phyloP scores from a whole-genome alignment of 2,888 invertebrate species.

The Cheilosia variabilis region DNA sequence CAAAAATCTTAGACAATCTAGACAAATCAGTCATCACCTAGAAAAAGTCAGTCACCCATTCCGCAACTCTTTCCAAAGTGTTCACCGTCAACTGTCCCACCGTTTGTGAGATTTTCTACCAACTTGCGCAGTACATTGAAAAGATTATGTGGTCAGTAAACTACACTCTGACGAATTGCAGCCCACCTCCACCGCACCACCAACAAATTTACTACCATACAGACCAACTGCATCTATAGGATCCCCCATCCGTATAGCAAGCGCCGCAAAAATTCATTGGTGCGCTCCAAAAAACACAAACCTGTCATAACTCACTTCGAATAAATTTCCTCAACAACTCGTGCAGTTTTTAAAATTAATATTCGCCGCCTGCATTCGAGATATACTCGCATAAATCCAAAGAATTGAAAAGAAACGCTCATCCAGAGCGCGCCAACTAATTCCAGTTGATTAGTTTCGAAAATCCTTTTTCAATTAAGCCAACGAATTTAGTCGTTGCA shows the following conservation, averaged over 20 bases:
- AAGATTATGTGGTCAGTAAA: too few species aligned
- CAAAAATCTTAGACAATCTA: too few species aligned
- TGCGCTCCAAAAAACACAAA: not conserved
- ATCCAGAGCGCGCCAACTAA: constrained; percentile 48
- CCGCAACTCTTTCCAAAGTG: too few species aligned
- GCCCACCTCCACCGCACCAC: too few species aligned
- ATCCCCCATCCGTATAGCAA: not conserved
- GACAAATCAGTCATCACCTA: too few species aligned
- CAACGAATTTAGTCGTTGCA: constrained; percentile 40
- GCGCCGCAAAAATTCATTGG: not conserved
- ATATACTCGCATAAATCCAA: constrained; percentile 14
- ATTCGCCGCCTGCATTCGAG: constrained; percentile 37
- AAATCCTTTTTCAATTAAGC: constrained; percentile 72
- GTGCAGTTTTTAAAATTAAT: constrained; percentile 16
- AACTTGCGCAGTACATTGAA: too few species aligned
- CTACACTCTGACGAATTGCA: too few species aligned
- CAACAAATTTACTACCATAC: too few species aligned
- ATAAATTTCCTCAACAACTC: constrained; percentile 6
- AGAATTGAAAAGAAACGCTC: constrained; percentile 20
- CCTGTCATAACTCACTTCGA: constrained; percentile 4
- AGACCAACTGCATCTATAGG: not conserved
- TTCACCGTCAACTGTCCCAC: too few species aligned
- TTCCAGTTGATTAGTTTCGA: constrained; percentile 72
- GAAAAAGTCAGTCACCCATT: too few species aligned
- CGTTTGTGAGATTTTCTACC: too few species aligned